Evolutionary conservation across 2,888 invertebrate species (phyloP), one percentile per base, ranked within the genome.

Genomic region (Podotricha telesiphe): DNA sequence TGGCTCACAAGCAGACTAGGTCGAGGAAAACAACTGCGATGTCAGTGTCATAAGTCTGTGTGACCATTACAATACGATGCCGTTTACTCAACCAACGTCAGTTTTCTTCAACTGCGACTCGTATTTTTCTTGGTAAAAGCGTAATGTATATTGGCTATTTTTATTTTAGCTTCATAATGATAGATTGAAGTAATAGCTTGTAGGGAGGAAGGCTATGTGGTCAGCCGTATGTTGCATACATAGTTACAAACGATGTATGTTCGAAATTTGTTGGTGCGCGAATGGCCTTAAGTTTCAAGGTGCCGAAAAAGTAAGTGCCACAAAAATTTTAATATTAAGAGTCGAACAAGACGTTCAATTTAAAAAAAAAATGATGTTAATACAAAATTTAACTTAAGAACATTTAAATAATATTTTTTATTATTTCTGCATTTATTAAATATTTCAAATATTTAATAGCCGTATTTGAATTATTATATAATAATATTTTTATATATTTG

Each of bases 1-100:
- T 92, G 92, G 90, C 89, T 88, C 92, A 88, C 83, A 84, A 83
- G 82, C 83, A 89, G 90, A 92, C 88, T 93, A 89, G 92, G 92
- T 93, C 92, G 92, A 93, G 92, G 92, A 90, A 87, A 93, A 83
- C 92, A 77, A 87, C 86, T 87, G 84, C 86, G 84, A 85, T 88
- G 89, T 89, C 91, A 89, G 89, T 91, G 91, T 89, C 90, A 91
- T 83, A 87, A 79, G 75, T 77, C 80, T 82, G 79, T 81, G 78
- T 79, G 80, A 81, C 63, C 77, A 74, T 75, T 76, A 81, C 82
- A 78, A 75, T 76, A 73, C 70, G 79, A 73, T 73, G 72, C 64
- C 67, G 70, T 70, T 73, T 76, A 73, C 71, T 73, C 73, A 69
- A 85, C 74, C 85, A 88, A 78, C 82, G 83, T 84, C 74, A 76